Evolutionary conservation across 2,888 invertebrate genomes (phyloP).

Genomic region (Silvanus unidentatus): DNA sequence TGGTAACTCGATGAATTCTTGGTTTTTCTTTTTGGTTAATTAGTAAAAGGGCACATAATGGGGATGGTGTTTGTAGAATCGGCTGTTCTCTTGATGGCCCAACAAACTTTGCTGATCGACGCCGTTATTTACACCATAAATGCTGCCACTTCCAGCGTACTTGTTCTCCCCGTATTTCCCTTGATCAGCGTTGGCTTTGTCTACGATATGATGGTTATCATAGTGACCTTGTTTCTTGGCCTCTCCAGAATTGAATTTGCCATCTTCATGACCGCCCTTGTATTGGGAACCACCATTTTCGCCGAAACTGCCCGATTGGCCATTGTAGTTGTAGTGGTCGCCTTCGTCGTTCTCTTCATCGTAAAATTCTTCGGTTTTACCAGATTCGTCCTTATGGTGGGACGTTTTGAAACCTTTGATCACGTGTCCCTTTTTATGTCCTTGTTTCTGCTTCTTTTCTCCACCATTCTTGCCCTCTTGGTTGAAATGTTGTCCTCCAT

Average conservation of each 20-base stretch:
- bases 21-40: neutral
- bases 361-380: conserved; percentile 59
- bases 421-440: conserved; percentile 59
- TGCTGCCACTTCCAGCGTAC: conserved; percentile 53
- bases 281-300: conserved; percentile 54
- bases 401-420: conserved; percentile 61
- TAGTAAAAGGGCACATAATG: conserved; percentile 50
- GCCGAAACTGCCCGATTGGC: conserved; percentile 53
- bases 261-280: conserved; percentile 57
- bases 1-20: too few species aligned
- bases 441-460: conserved; percentile 52
- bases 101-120: conserved; percentile 56
- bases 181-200: conserved; percentile 56
- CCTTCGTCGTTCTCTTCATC: conserved; percentile 61
- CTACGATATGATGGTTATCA: conserved; percentile 51
- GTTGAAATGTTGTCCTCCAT: conserved; percentile 53
- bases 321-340: conserved; percentile 53
- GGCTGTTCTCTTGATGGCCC: conserved; percentile 56
- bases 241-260: conserved; percentile 52
- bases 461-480: conserved; percentile 56
- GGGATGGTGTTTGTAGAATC: conserved; percentile 54
- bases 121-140: conserved; percentile 55
- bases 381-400: conserved; percentile 61
- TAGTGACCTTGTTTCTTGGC: conserved; percentile 57
- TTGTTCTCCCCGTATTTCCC: conserved; percentile 57